Evolutionary conservation across 2,888 invertebrate species (phyloP).

Genomic region (Melitaea athalia): DNA sequence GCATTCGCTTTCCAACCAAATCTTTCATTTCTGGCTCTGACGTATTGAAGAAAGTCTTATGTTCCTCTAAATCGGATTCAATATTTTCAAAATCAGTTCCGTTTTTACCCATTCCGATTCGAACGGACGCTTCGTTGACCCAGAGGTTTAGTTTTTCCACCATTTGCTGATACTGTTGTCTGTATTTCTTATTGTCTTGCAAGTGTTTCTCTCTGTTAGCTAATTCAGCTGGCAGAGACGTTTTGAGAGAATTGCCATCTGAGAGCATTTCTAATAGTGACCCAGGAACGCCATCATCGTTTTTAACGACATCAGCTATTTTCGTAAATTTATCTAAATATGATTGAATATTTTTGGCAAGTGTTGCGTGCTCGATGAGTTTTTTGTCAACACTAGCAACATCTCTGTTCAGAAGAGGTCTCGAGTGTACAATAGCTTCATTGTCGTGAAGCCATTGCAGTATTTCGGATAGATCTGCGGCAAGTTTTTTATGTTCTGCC

Average conservation of each 20-base stretch:
- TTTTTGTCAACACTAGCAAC: conserved; percentile 91
- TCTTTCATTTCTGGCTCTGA: conserved; percentile 90
- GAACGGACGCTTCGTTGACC: conserved; percentile 91
- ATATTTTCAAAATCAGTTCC: conserved; percentile 95
- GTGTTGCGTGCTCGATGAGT: conserved; percentile 87
- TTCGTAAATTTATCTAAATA: conserved; percentile 87
- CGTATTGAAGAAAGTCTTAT: conserved; percentile 90
- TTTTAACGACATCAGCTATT: conserved; percentile 86
- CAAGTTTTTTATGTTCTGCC: conserved; percentile 93
- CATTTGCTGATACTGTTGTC: conserved; percentile 88
- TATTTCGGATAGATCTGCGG: conserved; percentile 90
- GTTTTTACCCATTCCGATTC: conserved; percentile 89
- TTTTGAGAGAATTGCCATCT: conserved; percentile 89
- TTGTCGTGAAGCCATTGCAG: conserved; percentile 92
- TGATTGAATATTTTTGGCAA: conserved; percentile 86
- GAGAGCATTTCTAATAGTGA: conserved; percentile 92
- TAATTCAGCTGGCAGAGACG: conserved; percentile 90
- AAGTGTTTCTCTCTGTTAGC: conserved; percentile 91
- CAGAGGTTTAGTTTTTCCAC: conserved; percentile 91
- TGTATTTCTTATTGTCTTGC: conserved; percentile 87
- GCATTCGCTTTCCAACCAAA: conserved; percentile 90
- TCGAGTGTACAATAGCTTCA: conserved; percentile 90
- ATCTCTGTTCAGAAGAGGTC: conserved; percentile 90
- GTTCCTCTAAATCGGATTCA: conserved; percentile 90
- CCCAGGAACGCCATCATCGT: conserved; percentile 90